These are phyloP conservation scores for Acheta domesticus DNA, from an alignment of 2,888 invertebrate species.

Conservation along the genomic window DNA sequence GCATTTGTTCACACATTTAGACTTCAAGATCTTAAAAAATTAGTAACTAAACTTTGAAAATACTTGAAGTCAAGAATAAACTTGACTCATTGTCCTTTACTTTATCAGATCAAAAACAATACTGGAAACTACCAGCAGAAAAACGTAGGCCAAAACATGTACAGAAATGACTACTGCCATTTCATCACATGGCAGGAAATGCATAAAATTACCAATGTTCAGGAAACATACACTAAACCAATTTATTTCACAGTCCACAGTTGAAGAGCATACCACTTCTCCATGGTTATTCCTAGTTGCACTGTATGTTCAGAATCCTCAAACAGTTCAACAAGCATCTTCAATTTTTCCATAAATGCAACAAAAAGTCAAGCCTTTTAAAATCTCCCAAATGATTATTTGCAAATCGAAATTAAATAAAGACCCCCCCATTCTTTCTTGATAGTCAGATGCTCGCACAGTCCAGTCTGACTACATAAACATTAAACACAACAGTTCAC, in stretches of 20 bases:
- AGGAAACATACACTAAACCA: neutral
- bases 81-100: neutral
- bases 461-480: neutral
- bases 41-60: neutral
- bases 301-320: too few relatives aligned
- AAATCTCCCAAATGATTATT: neutral
- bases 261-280: neutral
- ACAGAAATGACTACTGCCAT: neutral
- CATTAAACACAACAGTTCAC: slow-evolving; percentile 1
- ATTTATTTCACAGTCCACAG: slow-evolving; percentile 2
- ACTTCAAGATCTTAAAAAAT: neutral
- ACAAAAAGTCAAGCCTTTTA: neutral
- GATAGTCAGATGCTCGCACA: neutral
- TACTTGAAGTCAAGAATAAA: neutral
- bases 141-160: slow-evolving; percentile 2
- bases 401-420: neutral
- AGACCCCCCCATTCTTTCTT: neutral
- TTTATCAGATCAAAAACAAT: neutral
- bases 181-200: neutral
- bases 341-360: slow-evolving; percentile 1
- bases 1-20: neutral
- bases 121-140: neutral
- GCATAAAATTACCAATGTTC: neutral
- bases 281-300: too few relatives aligned
- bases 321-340: neutral